Percentiles rank a stretch among this genome's conserved stretches.
phyloP scores from a whole-genome alignment of 2,797 vertebrate genomes.

The Bufotes viridis region DNA sequence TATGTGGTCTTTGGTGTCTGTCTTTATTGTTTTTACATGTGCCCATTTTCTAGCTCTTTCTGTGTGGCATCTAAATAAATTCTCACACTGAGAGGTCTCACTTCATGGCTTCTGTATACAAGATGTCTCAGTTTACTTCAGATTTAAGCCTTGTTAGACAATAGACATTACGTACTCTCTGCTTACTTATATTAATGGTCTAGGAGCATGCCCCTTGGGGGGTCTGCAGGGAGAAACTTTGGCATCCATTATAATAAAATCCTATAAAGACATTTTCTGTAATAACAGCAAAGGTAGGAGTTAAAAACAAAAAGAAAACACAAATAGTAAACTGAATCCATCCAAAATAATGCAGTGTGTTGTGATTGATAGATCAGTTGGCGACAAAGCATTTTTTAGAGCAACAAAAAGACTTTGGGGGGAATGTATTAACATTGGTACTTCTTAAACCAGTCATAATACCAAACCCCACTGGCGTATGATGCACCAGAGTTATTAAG shows the following conservation, averaged over 20 bases:
- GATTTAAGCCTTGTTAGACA: background rate
- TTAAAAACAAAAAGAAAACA: background rate
- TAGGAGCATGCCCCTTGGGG: background rate
- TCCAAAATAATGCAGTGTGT: background rate
- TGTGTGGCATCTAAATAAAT: background rate
- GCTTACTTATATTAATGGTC: background rate
- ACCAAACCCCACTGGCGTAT: too few relatives aligned
- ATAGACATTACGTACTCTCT: background rate
- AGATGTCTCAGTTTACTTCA: background rate
- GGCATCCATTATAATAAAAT: background rate
- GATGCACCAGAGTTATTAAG: too few relatives aligned
- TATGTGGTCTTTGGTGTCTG: background rate
- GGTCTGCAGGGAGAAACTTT: background rate
- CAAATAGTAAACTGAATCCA: background rate
- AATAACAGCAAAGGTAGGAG: background rate
- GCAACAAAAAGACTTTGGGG: background rate
- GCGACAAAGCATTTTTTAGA: background rate
- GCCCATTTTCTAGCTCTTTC: background rate
- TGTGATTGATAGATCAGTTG: background rate
- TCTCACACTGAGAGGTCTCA: background rate
- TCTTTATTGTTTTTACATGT: too few relatives aligned
- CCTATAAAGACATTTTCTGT: background rate
- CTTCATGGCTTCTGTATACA: background rate
- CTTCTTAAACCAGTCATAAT: too few relatives aligned
- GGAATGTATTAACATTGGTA: too few relatives aligned